Evolutionary conservation across 2,797 vertebrate genomes (phyloP), one percentile per base, ranked within the genome.

Genomic region (Gymnoscopelus microlampas): DNA sequence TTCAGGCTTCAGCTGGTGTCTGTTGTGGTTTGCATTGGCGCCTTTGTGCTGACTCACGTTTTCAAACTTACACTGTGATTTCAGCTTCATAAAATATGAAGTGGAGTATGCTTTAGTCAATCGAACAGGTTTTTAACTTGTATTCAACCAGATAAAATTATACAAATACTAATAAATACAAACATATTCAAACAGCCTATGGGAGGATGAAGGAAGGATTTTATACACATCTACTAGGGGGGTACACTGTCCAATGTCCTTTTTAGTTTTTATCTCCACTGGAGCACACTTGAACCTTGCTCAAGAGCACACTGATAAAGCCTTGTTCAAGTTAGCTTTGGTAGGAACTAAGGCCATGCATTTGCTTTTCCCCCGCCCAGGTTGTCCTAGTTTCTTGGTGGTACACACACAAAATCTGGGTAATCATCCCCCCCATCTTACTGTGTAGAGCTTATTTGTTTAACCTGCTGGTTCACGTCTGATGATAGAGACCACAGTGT

Each of bases 21-120:
- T 62, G 50, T 66, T 59, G 12, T 15, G n/a, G 49, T 74, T 82
- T 77, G 72, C 80, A 55, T 74, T 71, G 57, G 78, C 68, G 66
- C 51, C 63, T 66, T 50, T 63, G 32, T 48, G 54, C 19, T 5
- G 44, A 66, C 49, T 77, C 71, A 51, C 49, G 5, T 77, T 80
- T 78, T 77, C 12, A 82, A 63, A 74, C 64, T 57, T 63, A 65
- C 44, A 76, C 32, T 26, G n/a, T 13, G 60, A 66, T 70, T 70
- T 29, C 13, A 24, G 7, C 13, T 56, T 66, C 54, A 23, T 62
- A 48, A 26, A 73, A 39, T 69, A 56, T 62, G 53, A 60, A 61
- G 10, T 29, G 56, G 14, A 73, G 55, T 51, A 48, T 23, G 13
- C 11, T 64, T 1, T 76, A 66, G 26, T 9, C 32, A 29, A 19